Conservation (phyloP, 2,797 vertebrate genomes). For the Xiphophorus birchmanni region DNA sequence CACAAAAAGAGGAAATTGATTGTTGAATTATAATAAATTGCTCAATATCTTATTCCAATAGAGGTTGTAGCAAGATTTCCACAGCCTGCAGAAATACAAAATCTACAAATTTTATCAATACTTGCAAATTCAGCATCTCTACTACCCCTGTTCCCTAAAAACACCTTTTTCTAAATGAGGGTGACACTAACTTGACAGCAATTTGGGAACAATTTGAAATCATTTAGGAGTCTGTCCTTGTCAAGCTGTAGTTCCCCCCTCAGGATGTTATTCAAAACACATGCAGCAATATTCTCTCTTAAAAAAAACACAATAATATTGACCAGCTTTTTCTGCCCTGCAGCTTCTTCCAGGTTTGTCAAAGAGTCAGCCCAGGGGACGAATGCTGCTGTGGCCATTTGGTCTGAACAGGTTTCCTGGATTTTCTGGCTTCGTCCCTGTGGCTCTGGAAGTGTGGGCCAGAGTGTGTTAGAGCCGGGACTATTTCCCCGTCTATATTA, state of each 20-base stretch:
- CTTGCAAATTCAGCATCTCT: constrained; percentile 26
- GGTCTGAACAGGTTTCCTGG: constrained; percentile 46
- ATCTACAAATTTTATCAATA: neutral
- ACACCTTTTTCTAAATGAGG: constrained; percentile 54
- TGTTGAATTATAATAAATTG: neutral
- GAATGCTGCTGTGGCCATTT: constrained; percentile 50
- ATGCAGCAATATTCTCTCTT: constrained; percentile 74
- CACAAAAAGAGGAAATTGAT: neutral
- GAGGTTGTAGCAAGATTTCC: constrained; percentile 1
- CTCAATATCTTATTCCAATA: neutral
- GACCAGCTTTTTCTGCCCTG: constrained; percentile 75
- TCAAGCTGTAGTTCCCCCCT: constrained; percentile 70
- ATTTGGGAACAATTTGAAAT: constrained; percentile 77
- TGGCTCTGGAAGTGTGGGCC: constrained; percentile 14
- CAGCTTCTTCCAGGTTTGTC: constrained; percentile 72
- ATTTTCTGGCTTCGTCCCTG: constrained; percentile 44
- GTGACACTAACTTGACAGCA: constrained; percentile 74
- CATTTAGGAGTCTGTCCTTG: constrained; percentile 62
- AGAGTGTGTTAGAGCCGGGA: neutral
- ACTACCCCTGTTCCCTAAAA: constrained; percentile 11
- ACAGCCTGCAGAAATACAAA: neutral
- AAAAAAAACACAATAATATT: constrained; percentile 73
- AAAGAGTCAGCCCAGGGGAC: constrained; percentile 63
- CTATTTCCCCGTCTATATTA: constrained; percentile 13
- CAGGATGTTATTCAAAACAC: constrained; percentile 77